These are phyloP conservation scores for Pangasius djambal DNA, from an alignment of 2,797 vertebrate genomes.

Conservation along the genomic window DNA sequence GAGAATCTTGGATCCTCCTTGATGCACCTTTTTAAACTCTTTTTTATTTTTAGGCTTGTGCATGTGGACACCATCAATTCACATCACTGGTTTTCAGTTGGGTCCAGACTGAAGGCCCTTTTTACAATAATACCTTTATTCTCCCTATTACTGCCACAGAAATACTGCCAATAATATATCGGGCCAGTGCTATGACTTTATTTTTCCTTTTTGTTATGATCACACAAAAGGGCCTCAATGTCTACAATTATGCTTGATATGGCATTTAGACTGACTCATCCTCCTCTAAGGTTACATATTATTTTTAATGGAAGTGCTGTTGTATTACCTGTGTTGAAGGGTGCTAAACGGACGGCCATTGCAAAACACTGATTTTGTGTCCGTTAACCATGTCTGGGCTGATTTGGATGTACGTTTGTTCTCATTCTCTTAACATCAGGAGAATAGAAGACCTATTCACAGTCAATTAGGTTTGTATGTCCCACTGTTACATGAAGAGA, in stretches of 20 bases:
- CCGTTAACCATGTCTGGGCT: neutral
- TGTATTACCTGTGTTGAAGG: neutral
- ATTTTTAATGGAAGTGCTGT: neutral
- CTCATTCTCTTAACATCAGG: neutral
- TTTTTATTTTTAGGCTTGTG: neutral
- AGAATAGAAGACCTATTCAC: neutral
- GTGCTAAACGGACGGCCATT: neutral
- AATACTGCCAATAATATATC: neutral
- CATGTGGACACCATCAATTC: neutral
- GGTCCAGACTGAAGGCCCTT: neutral
- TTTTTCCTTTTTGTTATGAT: neutral
- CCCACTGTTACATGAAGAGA: neutral
- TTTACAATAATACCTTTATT: neutral
- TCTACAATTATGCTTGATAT: neutral
- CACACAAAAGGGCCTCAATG: neutral
- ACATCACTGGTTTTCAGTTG: too few species aligned
- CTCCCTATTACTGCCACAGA: neutral
- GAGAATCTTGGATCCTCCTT: neutral
- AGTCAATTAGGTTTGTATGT: neutral
- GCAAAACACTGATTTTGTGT: neutral
- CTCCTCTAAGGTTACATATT: neutral
- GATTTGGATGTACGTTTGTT: neutral
- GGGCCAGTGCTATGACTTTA: neutral
- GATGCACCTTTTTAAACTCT: neutral
- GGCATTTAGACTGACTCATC: neutral